A percentile compares a stretch with the other conserved stretches of the same genome.
Evolutionary conservation across 2,888 invertebrate species (phyloP).

Genomic region (Microplitis deprimator): DNA sequence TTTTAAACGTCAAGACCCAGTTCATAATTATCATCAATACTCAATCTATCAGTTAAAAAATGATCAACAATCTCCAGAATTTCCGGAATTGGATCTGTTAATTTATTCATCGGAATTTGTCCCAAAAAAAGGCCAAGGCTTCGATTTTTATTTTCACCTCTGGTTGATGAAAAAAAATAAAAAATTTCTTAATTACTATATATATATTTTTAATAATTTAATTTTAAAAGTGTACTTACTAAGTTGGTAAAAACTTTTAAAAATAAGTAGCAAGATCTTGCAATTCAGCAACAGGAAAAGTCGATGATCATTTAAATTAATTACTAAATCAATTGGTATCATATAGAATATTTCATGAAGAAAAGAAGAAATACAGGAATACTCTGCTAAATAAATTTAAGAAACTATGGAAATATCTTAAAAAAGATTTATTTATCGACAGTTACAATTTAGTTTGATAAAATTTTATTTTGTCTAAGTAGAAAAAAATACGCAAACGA

Average conservation of each 20-base stretch:
- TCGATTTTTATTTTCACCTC: constrained; percentile 45
- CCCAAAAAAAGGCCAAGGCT: constrained; percentile 59
- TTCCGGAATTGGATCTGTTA: constrained; percentile 53
- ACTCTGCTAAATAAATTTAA: too few species aligned
- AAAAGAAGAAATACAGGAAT: too few species aligned
- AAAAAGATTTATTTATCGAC: not conserved
- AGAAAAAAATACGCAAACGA: not conserved
- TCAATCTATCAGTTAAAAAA: constrained; percentile 60
- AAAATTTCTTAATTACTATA: too few species aligned
- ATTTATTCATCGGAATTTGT: constrained; percentile 52
- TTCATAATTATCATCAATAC: constrained; percentile 54
- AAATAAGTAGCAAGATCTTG: constrained; percentile 45
- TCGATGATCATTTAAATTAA: constrained; percentile 64
- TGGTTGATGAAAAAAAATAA: constrained; percentile 49
- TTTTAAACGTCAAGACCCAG: constrained; percentile 54
- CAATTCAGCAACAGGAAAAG: constrained; percentile 56
- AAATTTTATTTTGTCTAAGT: not conserved
- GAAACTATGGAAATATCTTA: not conserved
- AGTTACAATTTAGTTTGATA: not conserved
- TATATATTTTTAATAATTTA: too few species aligned
- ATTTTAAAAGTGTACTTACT: constrained; percentile 50
- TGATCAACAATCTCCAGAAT: constrained; percentile 53
- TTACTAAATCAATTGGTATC: not conserved
- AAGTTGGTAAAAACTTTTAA: constrained; percentile 52
- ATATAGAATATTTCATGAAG: too few species aligned